Evolutionary conservation across 1,140 invertebrate species (phyloP).

Genomic region (Parapsyche elsis): DNA sequence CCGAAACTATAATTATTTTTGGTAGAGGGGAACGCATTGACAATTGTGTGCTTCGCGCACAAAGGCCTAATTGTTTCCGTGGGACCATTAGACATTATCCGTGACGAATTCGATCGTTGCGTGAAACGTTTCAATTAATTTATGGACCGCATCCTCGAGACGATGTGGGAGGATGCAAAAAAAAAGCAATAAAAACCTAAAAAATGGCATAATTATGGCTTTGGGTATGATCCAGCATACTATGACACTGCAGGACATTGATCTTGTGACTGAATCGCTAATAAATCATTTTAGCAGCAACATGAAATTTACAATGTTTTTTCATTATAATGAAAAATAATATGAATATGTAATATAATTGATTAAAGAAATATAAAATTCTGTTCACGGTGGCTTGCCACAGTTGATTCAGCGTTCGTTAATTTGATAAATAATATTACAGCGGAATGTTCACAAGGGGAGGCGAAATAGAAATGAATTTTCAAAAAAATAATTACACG

Average conservation of each 20-base stretch:
- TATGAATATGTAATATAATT: too few relatives aligned
- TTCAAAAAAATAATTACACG: background rate
- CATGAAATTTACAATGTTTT: too few relatives aligned
- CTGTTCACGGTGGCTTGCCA: background rate
- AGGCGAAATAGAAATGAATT: background rate
- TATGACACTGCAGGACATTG: too few relatives aligned
- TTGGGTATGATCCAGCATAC: too few relatives aligned
- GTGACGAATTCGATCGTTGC: conserved; percentile 30
- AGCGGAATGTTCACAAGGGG: background rate
- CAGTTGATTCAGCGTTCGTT: background rate
- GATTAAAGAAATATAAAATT: too few relatives aligned
- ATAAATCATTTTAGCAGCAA: too few relatives aligned
- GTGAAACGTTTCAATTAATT: conserved; percentile 48
- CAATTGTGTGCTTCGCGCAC: background rate
- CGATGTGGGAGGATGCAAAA: too few relatives aligned
- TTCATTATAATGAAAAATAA: too few relatives aligned
- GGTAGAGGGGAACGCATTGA: background rate
- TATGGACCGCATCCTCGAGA: conserved; percentile 12
- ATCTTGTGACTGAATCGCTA: too few relatives aligned
- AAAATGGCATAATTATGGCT: too few relatives aligned
- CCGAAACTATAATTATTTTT: background rate
- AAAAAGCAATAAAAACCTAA: too few relatives aligned
- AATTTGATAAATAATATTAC: background rate
- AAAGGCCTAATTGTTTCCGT: conserved; percentile 37
- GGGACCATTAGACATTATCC: conserved; percentile 38